Conservation (phyloP, 2,113 vertebrate species). For the Scolopax mira region DNA sequence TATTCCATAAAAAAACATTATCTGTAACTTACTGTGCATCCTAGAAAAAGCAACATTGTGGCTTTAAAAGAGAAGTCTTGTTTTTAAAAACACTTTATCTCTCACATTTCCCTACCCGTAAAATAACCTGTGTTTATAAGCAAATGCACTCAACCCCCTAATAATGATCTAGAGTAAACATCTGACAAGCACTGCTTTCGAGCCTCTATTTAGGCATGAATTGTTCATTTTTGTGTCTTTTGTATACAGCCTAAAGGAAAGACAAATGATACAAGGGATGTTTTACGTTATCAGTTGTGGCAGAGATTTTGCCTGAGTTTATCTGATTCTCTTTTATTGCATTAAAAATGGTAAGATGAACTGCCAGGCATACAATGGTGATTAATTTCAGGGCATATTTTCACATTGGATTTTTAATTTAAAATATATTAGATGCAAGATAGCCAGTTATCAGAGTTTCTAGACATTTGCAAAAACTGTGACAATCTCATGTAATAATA, state of each 20-base stretch:
- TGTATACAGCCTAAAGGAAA: conserved; percentile 70
- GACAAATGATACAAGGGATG: conserved; percentile 65
- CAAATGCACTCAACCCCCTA: conserved; percentile 50
- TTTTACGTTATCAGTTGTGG: conserved; percentile 71
- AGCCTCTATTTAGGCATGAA: conserved; percentile 72
- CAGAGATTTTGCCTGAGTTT: conserved; percentile 70
- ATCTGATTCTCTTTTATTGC: conserved; percentile 68
- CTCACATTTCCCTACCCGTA: background rate
- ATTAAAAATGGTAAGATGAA: conserved; percentile 61
- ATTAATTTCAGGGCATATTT: conserved; percentile 23
- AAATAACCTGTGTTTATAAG: conserved; percentile 65
- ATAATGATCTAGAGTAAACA: conserved; percentile 69
- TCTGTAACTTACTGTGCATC: conserved; percentile 25
- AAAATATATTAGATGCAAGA: conserved; percentile 33
- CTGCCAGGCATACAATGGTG: conserved; percentile 23
- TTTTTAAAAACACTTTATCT: background rate
- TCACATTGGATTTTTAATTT: conserved; percentile 57
- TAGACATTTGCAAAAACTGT: background rate
- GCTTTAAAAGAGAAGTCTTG: conserved; percentile 55
- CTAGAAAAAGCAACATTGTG: conserved; percentile 34
- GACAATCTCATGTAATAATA: background rate
- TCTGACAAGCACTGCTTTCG: conserved; percentile 63
- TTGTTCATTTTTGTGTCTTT: conserved; percentile 74
- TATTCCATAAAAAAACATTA: conserved; percentile 36
- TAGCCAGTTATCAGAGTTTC: background rate